Evolutionary conservation across 2,888 invertebrate species (phyloP).

Genomic region (Cacoxenus indagator): DNA sequence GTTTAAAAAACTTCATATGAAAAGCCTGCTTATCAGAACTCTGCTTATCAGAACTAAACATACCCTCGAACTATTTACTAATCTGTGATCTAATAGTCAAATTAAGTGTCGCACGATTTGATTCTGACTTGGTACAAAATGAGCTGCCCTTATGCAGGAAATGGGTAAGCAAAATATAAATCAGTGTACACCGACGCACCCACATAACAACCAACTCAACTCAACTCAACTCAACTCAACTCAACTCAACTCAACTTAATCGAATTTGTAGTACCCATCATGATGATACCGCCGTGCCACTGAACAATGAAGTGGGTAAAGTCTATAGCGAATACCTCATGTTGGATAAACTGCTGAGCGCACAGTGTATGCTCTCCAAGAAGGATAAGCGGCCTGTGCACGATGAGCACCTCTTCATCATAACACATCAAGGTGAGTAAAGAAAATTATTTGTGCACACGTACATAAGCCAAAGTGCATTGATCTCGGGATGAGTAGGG

Average conservation of each 20-base stretch:
- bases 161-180: conserved; percentile 49
- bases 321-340: conserved; percentile 92
- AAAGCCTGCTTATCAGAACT: too few relatives aligned
- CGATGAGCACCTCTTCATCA: conserved; percentile 97
- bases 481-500: not conserved
- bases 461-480: not conserved
- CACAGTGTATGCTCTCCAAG: conserved; percentile 85
- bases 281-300: conserved; percentile 69
- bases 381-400: conserved; percentile 84
- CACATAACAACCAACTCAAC: too few relatives aligned
- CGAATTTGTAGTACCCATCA: conserved; percentile 43
- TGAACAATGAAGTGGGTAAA: conserved; percentile 83
- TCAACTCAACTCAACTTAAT: too few relatives aligned
- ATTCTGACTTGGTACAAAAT: conserved; percentile 44
- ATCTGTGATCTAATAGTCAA: too few relatives aligned
- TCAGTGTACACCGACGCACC: conserved; percentile 38
- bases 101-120: too few relatives aligned
- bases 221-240: too few relatives aligned
- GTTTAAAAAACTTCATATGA: too few relatives aligned
- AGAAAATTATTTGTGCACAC: not conserved
- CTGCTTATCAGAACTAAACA: too few relatives aligned
- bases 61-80: too few relatives aligned
- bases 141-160: conserved; percentile 62
- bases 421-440: conserved; percentile 93
- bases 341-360: conserved; percentile 86